Conservation (phyloP, 1,140 invertebrate genomes). For the Pogonomyrmex californicus region DNA sequence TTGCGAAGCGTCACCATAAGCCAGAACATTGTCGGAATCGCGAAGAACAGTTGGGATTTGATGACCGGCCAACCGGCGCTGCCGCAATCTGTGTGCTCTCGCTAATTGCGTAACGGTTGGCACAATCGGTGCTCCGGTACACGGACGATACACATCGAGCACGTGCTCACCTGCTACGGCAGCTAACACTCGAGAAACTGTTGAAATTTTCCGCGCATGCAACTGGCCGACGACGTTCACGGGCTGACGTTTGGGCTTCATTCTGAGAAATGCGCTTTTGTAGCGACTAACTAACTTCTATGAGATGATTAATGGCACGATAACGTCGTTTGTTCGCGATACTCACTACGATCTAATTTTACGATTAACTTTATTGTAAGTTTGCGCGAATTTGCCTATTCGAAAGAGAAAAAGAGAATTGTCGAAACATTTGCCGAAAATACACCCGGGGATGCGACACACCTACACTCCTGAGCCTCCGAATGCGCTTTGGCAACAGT, state of each 20-base stretch:
- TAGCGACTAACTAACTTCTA: conserved; percentile 9
- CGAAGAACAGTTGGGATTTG: conserved; percentile 61
- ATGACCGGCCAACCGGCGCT: conserved; percentile 54
- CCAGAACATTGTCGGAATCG: conserved; percentile 51
- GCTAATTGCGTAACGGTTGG: conserved; percentile 69
- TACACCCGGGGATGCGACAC: conserved; percentile 31
- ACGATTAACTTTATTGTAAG: neutral
- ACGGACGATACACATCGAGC: conserved; percentile 60
- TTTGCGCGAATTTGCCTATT: neutral
- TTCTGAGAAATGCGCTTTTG: conserved; percentile 3
- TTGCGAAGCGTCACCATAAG: conserved; percentile 27
- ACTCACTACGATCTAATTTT: neutral
- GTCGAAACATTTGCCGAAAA: conserved; percentile 44
- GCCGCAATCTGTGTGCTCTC: conserved; percentile 47
- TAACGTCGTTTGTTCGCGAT: neutral
- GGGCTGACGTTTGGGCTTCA: conserved; percentile 20
- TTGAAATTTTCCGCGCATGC: conserved; percentile 56
- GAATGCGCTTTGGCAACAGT: conserved; percentile 63
- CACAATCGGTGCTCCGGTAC: conserved; percentile 52
- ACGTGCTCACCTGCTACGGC: conserved; percentile 48
- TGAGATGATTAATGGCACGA: neutral
- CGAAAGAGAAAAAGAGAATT: neutral
- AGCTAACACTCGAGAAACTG: conserved; percentile 36
- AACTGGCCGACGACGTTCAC: neutral
- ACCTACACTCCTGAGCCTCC: conserved; percentile 42